Evolutionary conservation across 2,888 invertebrate genomes (phyloP).

Genomic region (Eupithecia centaureata): DNA sequence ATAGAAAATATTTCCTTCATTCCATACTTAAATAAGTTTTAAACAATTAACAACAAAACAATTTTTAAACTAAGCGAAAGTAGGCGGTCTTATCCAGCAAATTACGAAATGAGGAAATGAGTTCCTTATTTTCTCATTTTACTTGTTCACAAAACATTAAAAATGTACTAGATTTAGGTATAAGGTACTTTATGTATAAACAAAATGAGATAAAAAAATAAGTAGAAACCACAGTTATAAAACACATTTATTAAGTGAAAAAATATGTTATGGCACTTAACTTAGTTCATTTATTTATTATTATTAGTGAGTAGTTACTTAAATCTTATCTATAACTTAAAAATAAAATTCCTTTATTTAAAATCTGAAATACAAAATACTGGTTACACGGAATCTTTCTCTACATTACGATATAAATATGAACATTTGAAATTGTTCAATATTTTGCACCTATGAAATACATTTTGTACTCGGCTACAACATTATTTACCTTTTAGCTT

Average conservation of each 20-base stretch:
- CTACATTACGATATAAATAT: conserved; percentile 26
- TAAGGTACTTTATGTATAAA: too few species aligned
- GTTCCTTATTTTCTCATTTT: too few species aligned
- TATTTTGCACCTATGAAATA: background rate
- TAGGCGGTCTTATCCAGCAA: too few species aligned
- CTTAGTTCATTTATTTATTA: conserved; percentile 50
- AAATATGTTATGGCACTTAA: conserved; percentile 76
- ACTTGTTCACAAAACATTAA: too few species aligned
- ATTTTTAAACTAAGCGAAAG: too few species aligned
- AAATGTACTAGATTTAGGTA: too few species aligned
- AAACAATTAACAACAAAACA: too few species aligned
- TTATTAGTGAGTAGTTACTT: conserved; percentile 42
- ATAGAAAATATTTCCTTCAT: too few species aligned
- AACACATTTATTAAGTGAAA: conserved; percentile 59
- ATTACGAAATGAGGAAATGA: too few species aligned
- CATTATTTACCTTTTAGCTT: background rate
- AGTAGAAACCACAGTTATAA: conserved; percentile 20
- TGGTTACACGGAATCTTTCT: conserved; percentile 54
- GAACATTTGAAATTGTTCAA: background rate
- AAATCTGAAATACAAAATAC: conserved; percentile 65
- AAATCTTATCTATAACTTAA: conserved; percentile 49
- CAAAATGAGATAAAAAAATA: background rate
- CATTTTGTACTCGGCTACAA: background rate
- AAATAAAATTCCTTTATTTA: conserved; percentile 41
- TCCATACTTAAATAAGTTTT: too few species aligned